phyloP scores from a whole-genome alignment of 23 tunicate species.

The Ciona savignyi region DNA sequence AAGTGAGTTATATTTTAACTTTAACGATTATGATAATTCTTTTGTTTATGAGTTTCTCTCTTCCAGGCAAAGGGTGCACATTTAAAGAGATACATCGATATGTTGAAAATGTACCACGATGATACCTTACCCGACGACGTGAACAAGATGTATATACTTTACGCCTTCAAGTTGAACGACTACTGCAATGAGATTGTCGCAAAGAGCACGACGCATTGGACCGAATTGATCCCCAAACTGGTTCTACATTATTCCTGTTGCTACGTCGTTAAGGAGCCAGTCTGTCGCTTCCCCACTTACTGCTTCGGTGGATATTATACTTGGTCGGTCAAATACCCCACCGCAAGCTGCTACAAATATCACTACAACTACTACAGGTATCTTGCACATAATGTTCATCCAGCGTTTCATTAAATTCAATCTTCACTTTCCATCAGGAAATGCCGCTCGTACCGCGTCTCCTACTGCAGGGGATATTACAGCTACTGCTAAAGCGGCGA shows the following conservation, averaged over 20 bases:
- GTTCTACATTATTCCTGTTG: slow-evolving; percentile 11
- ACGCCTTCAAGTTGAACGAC: neutral
- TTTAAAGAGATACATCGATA: neutral
- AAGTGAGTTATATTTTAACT: neutral
- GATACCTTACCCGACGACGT: slow-evolving; percentile 1
- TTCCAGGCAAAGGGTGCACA: neutral
- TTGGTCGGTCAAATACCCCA: slow-evolving; percentile 9
- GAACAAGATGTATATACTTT: neutral
- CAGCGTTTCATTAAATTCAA: no score
- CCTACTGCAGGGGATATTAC: no score
- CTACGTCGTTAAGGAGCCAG: neutral
- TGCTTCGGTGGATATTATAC: slow-evolving; percentile 10
- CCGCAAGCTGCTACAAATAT: neutral
- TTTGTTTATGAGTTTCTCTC: no score
- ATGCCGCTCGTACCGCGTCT: no score
- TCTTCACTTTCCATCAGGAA: no score
- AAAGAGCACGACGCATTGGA: neutral
- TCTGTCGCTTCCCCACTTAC: neutral
- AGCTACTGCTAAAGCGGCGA: no score
- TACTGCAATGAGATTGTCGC: neutral
- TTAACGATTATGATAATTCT: neutral
- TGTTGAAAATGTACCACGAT: neutral
- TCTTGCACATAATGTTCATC: no score
- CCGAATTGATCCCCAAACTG: neutral
- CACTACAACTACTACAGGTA: slow-evolving; percentile 16